These are phyloP conservation scores for Liasis olivaceus DNA, from an alignment of 2,797 vertebrate genomes.

Conservation along the genomic window DNA sequence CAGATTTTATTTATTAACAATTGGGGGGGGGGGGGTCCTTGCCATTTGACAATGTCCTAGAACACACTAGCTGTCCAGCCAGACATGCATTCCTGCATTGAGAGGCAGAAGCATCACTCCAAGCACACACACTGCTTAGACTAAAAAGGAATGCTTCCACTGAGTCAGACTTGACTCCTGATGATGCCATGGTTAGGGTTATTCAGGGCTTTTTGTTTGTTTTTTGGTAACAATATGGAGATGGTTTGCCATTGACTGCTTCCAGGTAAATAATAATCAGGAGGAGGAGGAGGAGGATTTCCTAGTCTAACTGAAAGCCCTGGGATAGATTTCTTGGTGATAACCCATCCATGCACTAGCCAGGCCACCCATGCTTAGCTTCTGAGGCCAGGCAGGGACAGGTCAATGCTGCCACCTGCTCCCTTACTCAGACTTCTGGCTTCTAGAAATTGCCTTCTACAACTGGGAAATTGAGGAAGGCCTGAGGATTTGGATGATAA, in stretches of 20 bases:
- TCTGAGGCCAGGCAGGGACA: too few species aligned
- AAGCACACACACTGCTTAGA: background rate
- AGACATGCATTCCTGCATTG: background rate
- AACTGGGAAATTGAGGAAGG: background rate
- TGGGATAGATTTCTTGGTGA: too few species aligned
- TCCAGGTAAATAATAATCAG: background rate
- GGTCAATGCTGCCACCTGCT: too few species aligned
- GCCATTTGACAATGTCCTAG: background rate
- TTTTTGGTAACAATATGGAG: background rate
- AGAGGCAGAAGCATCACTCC: background rate
- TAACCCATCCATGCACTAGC: too few species aligned
- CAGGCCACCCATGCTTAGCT: too few species aligned
- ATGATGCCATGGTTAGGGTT: background rate
- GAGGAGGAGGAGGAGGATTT: too few species aligned
- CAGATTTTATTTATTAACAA: constrained; percentile 2
- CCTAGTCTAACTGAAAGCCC: too few species aligned
- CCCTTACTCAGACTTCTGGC: background rate
- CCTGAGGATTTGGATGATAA: background rate
- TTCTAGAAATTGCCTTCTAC: background rate
- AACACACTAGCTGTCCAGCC: background rate
- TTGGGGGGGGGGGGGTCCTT: background rate
- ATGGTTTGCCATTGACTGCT: background rate
- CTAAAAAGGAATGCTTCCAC: background rate
- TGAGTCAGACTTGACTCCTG: background rate
- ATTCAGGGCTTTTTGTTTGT: background rate